Base-by-base conservation (phyloP, 2,113 vertebrate species). In the Rhinopomastus cyanomelas region DNA sequence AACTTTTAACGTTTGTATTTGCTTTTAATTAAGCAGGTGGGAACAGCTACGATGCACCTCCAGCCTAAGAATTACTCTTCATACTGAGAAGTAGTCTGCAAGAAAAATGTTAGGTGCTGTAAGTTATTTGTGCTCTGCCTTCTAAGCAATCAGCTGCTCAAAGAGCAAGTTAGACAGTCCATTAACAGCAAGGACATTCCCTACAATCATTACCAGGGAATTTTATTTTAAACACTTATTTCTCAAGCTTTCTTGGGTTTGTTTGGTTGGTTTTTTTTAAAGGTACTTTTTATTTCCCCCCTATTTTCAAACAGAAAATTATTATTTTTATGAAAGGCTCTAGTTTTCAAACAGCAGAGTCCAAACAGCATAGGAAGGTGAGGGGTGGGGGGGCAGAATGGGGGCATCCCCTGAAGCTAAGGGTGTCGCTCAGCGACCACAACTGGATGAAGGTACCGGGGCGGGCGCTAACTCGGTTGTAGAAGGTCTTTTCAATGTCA, bases 341-440 rank as follows among this genome's bases (percentile, higher is more conserved):
- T 34, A 9, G 53, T 53, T 78, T 34, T 42, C 37, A 42, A 42
- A 5, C 34, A 26, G 29, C 66, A 29, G n/a, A n/a, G n/a, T n/a
- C n/a, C n/a, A n/a, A n/a, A 5, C 34, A 26, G 29, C 66, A 29
- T 62, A 20, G 22, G 49, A 20, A 25, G 20, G 8, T 7, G 8
- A 7, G 0, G 53, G 52, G 12, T 3, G 3, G 5, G 25, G 0
- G 11, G 74, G 42, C 8, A 49, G 15, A 3, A 12, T 0, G 15
- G 10, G 26, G 30, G 25, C 25, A n/a, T 20, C 4, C 44, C 25
- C 12, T 6, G 64, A 1, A 15, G 27, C 7, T 7, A 1, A 17
- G 27, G 52, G 3, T 29, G 5, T 11, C 2, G 36, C 19, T 44
- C 16, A 6, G 16, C 1, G n/a, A 2, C 37, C 4, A 19, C 55